Base-by-base conservation (phyloP, 2,888 invertebrate genomes). In the Oscheius onirici region DNA sequence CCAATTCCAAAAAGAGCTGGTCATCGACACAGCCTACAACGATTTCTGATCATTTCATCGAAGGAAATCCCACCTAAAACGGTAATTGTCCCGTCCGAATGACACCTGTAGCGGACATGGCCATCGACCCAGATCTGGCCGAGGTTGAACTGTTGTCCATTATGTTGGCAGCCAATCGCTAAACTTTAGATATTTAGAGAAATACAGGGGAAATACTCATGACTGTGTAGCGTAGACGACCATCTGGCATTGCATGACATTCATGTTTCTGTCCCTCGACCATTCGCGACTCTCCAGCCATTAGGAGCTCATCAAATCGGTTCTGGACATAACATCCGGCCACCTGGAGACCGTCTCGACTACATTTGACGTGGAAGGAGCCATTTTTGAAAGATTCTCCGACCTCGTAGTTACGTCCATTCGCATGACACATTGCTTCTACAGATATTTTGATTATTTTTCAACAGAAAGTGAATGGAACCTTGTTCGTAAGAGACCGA, bases 401-500 rank as follows among this genome's bases (percentile, higher is more conserved):
- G 28, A 86, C 74, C 58, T 86, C 83, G 72, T 86, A 86, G 65
- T 86, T 84, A 51, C 81, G 77, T 24, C 85, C 84, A 63, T 86
- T 85, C 67, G 86, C 84, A 69, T 79, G 86, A 61, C 86, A 86
- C 75, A 86, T 86, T 15, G 84, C 78, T 63, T 83, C 86, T 84
- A 40, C 54, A 75, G n/a, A 57, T 6, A 22, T 40, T 15, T 57
- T 34, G 15, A 11, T 55, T 24, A 22, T 46, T 34, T n/a, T 0
- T 6, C 3, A 34, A 34, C 34, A 8, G 13, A 10, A 40, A 40
- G 17, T 13, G 20, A 8, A 34, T 20, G 40, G 40, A n/a, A 85
- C 85, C 78, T 71, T 86, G 86, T 65, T 86, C 85, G 44, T 86
- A 86, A 11, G 84, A 83, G 43, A 86, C 86, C n/a, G 77, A 79